Evolutionary conservation across 1,140 invertebrate genomes (phyloP), one percentile per base, ranked within the genome.

Genomic region (Neodiprion pinetum): DNA sequence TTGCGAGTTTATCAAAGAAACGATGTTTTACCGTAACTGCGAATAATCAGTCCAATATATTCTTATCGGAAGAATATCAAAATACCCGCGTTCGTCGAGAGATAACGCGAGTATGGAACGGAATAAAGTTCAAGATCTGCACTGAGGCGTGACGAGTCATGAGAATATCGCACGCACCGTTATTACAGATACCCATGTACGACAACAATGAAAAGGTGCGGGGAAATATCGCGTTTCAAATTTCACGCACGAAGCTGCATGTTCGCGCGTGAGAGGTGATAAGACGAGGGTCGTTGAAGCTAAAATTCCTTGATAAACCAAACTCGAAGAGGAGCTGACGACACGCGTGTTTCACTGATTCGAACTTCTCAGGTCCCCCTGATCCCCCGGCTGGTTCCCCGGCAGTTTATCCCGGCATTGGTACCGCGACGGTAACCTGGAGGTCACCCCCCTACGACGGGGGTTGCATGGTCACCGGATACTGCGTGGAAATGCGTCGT

Each of bases 401-500:
- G 0, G 87, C 89, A 86, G 85, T 93, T 1, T 89, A 87, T 12
- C 79, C 85, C 1, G 87, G 85, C 2, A 85, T 84, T 3, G 87
- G 88, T 82, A 85, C 86, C 8, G 89, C 92, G 1, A 92, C 90
- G 0, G 89, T 96, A 12, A 92, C 93, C 47, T 97, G 96, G 96
- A 93, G 92, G 81, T 94, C 94, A 48, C 93, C 95, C 28, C 91
- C 93, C 1, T 96, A 94, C 80, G 96, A 97, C 83, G 95, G 95
- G n/a, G 95, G 96, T 48, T 93, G 94, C 73, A 94, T 94, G 71
- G 91, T 97, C 67, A 94, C 93, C 21, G 95, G 95, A 69, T 97
- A 96, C 83, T 90, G 92, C 17, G 92, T 97, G 17, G 95, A 97
- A 85, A 93, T 94, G 86, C 90, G 90, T 70, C 87, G 90, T 23